Conservation (phyloP, 2,113 vertebrate genomes). For the Crocuta crocuta region DNA sequence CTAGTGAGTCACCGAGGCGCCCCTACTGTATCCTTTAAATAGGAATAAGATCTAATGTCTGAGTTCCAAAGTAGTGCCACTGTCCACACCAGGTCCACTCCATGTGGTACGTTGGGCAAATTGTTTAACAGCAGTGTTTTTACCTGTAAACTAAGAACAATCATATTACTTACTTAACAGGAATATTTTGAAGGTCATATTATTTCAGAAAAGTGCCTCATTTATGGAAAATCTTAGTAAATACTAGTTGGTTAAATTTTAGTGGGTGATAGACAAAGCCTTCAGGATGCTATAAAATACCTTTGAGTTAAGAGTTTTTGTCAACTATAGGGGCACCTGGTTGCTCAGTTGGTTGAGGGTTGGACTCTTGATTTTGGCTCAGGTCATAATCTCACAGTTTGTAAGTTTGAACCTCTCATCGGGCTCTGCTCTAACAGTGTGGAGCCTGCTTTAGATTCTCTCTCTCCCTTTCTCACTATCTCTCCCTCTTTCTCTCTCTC, state of each 20-base stretch:
- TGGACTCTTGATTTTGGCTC: too few species aligned
- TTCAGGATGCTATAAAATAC: conserved; percentile 23
- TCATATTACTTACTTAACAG: background rate
- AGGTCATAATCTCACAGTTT: too few species aligned
- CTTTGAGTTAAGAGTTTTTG: background rate
- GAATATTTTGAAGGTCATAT: background rate
- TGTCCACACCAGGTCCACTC: background rate
- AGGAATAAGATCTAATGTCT: background rate
- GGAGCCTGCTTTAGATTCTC: too few species aligned
- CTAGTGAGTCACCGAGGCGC: too few species aligned
- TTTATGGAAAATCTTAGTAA: conserved; percentile 27
- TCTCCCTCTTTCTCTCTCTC: too few species aligned
- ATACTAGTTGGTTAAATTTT: conserved; percentile 10
- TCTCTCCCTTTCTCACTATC: too few species aligned
- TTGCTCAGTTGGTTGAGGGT: too few species aligned
- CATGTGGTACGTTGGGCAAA: background rate
- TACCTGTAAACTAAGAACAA: conserved; percentile 1
- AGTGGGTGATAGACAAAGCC: background rate
- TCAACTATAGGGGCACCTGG: background rate
- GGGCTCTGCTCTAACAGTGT: too few species aligned
- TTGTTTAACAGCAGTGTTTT: conserved; percentile 7
- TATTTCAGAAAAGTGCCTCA: background rate
- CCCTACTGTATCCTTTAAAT: background rate
- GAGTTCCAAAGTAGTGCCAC: background rate
- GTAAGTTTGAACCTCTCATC: too few species aligned